Percentiles rank a stretch among this genome's conserved stretches.
Conservation (phyloP, 2,888 invertebrate species). For the Agonopterix subpropinquella region DNA sequence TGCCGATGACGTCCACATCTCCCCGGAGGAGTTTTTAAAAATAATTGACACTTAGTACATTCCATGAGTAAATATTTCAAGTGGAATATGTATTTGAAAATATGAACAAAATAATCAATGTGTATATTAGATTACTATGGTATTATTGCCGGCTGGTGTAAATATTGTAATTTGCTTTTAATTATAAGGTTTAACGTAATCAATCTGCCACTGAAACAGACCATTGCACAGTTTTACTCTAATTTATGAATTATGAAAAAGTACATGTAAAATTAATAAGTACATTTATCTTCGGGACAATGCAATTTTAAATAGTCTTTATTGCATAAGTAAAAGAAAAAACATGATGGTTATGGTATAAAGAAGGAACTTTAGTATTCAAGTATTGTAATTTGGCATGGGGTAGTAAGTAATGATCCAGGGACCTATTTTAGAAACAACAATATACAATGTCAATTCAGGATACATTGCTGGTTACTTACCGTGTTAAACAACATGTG, state of each 20-base stretch:
- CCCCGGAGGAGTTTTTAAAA: constrained; percentile 59
- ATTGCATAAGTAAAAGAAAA: too few species aligned
- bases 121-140: constrained; percentile 52
- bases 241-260: not conserved
- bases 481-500: too few species aligned
- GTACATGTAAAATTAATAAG: too few species aligned
- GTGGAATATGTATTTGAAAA: constrained; percentile 25
- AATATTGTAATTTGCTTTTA: constrained; percentile 72
- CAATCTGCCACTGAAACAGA: constrained; percentile 66
- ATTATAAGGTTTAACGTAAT: constrained; percentile 52
- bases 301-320: too few species aligned
- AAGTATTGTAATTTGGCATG: too few species aligned
- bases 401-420: too few species aligned
- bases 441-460: too few species aligned
- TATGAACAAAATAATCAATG: constrained; percentile 41
- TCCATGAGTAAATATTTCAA: constrained; percentile 14
- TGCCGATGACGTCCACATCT: constrained; percentile 41
- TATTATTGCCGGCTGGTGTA: constrained; percentile 57
- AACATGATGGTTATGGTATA: too few species aligned
- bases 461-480: too few species aligned
- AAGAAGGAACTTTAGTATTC: too few species aligned
- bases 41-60: constrained; percentile 50
- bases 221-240: constrained; percentile 52
- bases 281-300: too few species aligned
- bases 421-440: too few species aligned